Evolutionary conservation across 2,113 vertebrate genomes (phyloP).

Genomic region (Protobothrops mucrosquamatus): DNA sequence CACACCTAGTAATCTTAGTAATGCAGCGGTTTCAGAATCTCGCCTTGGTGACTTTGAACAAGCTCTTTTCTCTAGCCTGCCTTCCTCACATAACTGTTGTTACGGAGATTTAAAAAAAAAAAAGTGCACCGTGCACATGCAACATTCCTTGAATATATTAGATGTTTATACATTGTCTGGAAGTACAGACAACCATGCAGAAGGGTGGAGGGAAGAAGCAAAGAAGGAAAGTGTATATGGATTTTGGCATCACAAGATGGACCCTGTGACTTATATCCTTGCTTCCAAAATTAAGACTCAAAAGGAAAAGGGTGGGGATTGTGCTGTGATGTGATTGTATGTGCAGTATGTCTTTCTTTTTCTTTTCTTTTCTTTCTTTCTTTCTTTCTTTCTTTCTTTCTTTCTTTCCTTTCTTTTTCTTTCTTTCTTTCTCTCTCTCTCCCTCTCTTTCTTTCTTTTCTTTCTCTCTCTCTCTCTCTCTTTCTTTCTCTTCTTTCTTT

Average conservation of each 20-base stretch:
- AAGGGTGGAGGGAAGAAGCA: not conserved
- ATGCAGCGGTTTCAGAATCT: not conserved
- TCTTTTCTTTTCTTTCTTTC: not conserved
- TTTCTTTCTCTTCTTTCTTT: too few relatives aligned
- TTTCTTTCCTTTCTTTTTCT: too few relatives aligned
- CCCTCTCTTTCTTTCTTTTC: fast-evolving
- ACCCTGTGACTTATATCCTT: not conserved
- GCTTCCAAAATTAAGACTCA: not conserved
- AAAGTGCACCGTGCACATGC: not conserved
- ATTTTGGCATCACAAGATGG: not conserved
- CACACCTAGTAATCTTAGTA: not conserved
- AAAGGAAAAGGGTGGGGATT: not conserved
- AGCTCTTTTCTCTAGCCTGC: not conserved
- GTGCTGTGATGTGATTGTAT: not conserved
- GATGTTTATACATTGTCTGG: not conserved
- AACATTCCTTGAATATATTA: not conserved
- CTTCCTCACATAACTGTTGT: not conserved
- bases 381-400: not conserved
- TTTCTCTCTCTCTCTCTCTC: too few relatives aligned
- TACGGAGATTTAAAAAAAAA: not conserved
- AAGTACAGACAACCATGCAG: not conserved
- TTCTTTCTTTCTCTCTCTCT: not conserved
- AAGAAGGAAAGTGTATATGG: not conserved
- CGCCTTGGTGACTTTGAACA: not conserved
- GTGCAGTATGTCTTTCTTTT: not conserved